Evolutionary conservation across 2,888 invertebrate genomes (phyloP).

Genomic region (Drosophila demipolita): DNA sequence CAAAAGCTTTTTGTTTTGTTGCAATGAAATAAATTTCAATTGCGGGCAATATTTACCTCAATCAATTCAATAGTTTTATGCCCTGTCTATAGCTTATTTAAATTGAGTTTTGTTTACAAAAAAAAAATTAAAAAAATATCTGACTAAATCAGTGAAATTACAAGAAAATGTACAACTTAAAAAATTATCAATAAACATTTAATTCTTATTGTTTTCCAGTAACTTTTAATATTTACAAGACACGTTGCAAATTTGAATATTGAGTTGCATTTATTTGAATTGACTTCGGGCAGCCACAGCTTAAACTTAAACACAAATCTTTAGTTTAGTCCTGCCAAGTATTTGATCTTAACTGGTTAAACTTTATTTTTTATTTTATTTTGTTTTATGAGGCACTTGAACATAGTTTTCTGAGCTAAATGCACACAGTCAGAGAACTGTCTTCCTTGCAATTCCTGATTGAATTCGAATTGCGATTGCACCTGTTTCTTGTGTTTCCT

Average conservation of each 20-base stretch:
- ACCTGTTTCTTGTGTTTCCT: constrained; percentile 38
- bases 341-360: constrained; percentile 2
- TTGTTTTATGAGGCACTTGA: neutral
- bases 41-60: neutral
- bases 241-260: neutral
- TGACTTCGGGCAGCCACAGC: neutral
- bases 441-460: constrained; percentile 34
- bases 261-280: constrained; percentile 5
- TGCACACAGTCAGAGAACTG: constrained; percentile 10
- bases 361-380: neutral
- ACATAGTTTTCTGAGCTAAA: constrained; percentile 5
- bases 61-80: no score
- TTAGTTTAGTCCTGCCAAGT: neutral
- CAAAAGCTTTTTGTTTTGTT: neutral
- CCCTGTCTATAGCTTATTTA: no score
- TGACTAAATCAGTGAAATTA: neutral
- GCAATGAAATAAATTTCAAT: neutral
- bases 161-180: neutral
- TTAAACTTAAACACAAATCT: neutral
- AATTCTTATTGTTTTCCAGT: neutral
- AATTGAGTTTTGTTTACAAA: neutral
- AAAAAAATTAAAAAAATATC: neutral
- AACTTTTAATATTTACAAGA: neutral
- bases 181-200: neutral
- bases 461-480: constrained; percentile 37